phyloP scores from a whole-genome alignment of 2,113 vertebrate genomes.

The Camelus bactrianus region DNA sequence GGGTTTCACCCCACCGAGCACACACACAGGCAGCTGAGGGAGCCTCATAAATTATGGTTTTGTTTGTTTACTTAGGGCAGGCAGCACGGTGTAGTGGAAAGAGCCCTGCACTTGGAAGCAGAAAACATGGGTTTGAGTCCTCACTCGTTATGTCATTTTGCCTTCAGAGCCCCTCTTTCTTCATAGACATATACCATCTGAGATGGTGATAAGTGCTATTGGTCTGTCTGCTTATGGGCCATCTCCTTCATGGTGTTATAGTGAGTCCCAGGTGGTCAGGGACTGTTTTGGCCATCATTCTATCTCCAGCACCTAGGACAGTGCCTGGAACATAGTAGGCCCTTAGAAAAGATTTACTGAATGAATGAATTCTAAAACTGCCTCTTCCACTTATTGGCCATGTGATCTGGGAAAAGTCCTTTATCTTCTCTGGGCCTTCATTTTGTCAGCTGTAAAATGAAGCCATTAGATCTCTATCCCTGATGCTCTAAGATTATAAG shows the following conservation, averaged over 20 bases:
- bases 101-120: conserved; percentile 64
- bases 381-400: not conserved
- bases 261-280: not conserved
- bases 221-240: not conserved
- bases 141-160: not conserved
- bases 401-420: not conserved
- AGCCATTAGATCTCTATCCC: not conserved
- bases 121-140: conserved; percentile 54
- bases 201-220: not conserved
- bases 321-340: conserved; percentile 25
- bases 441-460: conserved; percentile 51
- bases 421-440: conserved; percentile 17
- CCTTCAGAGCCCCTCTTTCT: conserved; percentile 15
- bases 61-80: conserved; percentile 80
- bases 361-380: not conserved
- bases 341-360: conserved; percentile 23
- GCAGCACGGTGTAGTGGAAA: conserved; percentile 71
- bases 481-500: not conserved
- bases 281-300: not conserved
- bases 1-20: conserved; percentile 72
- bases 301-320: conserved; percentile 6
- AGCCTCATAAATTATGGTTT: conserved; percentile 81
- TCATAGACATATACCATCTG: not conserved
- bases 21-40: conserved; percentile 76
- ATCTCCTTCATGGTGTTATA: not conserved